Conservation (phyloP, 2,113 vertebrate species). For the Rynchops niger region DNA sequence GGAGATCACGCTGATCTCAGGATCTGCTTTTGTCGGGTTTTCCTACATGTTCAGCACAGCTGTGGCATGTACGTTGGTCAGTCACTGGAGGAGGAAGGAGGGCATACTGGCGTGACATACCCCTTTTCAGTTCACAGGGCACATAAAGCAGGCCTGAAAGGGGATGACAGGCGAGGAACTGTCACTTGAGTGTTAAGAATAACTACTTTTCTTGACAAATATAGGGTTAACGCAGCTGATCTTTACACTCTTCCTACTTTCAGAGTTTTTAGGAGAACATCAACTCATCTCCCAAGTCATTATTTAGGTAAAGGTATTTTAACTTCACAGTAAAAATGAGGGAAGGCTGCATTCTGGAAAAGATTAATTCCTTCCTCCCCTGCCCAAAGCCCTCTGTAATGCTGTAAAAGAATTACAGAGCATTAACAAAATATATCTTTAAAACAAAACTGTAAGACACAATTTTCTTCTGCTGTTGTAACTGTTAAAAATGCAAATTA, state of each 20-base stretch:
- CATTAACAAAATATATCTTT: not conserved
- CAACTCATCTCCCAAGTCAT: not conserved
- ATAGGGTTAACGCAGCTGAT: not conserved
- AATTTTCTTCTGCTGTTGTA: not conserved
- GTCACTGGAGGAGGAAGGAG: not conserved
- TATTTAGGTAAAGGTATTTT: not conserved
- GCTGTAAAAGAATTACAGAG: not conserved
- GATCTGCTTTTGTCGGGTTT: not conserved
- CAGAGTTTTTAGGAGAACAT: not conserved
- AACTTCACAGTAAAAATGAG: not conserved
- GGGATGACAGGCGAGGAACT: not conserved
- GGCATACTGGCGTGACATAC: rapidly evolving
- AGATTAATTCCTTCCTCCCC: not conserved
- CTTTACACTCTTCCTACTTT: not conserved
- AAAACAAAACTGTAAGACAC: not conserved
- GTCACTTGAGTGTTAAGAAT: not conserved
- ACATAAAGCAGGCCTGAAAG: not conserved
- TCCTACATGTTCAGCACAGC: not conserved
- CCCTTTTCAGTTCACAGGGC: not conserved
- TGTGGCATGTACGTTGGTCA: not conserved
- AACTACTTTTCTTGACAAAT: not conserved
- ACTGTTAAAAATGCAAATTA: not conserved
- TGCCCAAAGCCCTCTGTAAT: not conserved
- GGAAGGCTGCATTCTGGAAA: not conserved
- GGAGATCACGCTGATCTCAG: not conserved